Percentiles rank a stretch among this genome's conserved stretches.
phyloP scores from a whole-genome alignment of 2,888 invertebrate species.

The Pecten maximus region DNA sequence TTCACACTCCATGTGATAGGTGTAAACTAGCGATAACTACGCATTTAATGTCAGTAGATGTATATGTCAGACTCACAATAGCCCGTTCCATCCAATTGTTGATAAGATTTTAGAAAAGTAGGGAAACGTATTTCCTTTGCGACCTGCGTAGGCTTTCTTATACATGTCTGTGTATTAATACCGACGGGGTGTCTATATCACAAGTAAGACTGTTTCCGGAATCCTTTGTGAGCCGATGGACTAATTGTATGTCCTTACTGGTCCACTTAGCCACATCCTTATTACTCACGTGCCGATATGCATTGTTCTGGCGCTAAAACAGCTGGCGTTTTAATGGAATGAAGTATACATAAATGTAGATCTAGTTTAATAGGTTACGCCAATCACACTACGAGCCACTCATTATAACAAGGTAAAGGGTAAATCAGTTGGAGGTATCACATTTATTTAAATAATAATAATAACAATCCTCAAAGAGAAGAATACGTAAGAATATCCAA shows the following conservation, averaged over 20 bases:
- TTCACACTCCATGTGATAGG: not conserved
- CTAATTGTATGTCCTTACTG: not conserved
- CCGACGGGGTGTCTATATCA: not conserved
- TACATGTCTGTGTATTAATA: not conserved
- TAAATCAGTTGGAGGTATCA: too few relatives aligned
- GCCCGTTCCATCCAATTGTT: not conserved
- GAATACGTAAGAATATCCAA: too few relatives aligned
- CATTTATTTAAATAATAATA: too few relatives aligned
- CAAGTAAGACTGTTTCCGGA: constrained; percentile 11
- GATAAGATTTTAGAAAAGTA: not conserved
- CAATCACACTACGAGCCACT: not conserved
- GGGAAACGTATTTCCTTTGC: not conserved
- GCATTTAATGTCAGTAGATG: not conserved
- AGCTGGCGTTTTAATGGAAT: not conserved
- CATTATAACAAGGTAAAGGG: too few relatives aligned
- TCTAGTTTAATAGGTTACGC: not conserved
- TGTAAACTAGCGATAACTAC: not conserved
- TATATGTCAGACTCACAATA: not conserved
- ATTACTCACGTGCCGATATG: not conserved
- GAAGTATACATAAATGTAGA: too few relatives aligned
- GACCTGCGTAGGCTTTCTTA: not conserved
- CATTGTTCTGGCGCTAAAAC: not conserved
- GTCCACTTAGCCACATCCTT: constrained; percentile 15
- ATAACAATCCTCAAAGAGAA: too few relatives aligned
- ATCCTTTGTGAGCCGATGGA: not conserved